A percentile compares a stretch with the other conserved stretches of the same genome.
Evolutionary conservation across 2,888 invertebrate species (phyloP).

Genomic region (Hymenopus coronatus): DNA sequence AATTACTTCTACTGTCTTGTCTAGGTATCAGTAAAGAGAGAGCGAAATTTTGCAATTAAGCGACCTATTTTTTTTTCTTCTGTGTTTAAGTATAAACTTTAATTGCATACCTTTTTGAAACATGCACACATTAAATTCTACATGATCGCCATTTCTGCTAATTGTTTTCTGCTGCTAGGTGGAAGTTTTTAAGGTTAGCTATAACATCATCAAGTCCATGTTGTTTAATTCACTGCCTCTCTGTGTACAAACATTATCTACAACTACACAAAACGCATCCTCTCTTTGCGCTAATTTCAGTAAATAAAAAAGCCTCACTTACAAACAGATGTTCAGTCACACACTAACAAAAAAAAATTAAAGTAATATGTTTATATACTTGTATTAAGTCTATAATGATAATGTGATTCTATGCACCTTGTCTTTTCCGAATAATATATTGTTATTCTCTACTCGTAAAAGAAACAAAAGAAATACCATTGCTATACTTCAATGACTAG

Average conservation of each 20-base stretch:
- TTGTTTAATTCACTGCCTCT: not conserved
- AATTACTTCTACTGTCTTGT: too few relatives aligned
- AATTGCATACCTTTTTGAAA: not conserved
- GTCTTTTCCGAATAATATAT: not conserved
- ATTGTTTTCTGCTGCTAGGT: not conserved
- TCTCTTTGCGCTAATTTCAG: not conserved
- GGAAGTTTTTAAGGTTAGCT: not conserved
- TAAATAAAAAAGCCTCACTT: not conserved
- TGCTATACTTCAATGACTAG: not conserved
- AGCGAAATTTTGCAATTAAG: too few relatives aligned
- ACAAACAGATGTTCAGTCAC: not conserved
- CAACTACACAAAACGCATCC: not conserved
- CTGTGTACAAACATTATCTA: not conserved
- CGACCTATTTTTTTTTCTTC: too few relatives aligned
- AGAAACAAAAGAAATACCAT: not conserved
- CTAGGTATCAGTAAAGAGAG: too few relatives aligned
- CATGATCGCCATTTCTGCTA: not conserved
- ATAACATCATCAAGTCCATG: not conserved
- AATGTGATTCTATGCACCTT: not conserved
- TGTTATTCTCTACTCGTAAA: not conserved
- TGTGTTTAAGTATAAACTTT: not conserved
- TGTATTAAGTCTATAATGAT: not conserved
- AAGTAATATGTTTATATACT: not conserved
- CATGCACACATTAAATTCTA: not conserved
- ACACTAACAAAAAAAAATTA: conserved; percentile 19